phyloP scores from a whole-genome alignment of 2,113 vertebrate genomes.

The Sigmodon hispidus region DNA sequence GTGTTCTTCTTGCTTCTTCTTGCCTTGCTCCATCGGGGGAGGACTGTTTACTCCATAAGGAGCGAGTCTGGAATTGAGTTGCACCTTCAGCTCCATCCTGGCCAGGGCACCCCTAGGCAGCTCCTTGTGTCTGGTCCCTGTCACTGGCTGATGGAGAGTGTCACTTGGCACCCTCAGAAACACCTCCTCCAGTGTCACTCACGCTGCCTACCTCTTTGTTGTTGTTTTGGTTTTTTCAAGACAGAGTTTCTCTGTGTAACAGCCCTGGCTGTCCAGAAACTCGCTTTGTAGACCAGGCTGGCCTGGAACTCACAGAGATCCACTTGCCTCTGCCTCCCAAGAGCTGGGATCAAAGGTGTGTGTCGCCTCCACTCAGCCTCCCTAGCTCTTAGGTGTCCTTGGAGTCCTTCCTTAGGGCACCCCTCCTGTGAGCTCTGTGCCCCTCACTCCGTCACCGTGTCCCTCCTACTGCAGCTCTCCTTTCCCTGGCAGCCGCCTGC shows the following conservation, averaged over 20 bases:
- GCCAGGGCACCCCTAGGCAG: neutral
- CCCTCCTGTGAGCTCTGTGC: neutral
- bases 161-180: neutral
- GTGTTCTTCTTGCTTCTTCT: neutral
- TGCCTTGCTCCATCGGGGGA: neutral
- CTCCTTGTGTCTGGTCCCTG: neutral
- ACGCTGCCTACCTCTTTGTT: neutral
- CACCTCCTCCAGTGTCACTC: neutral
- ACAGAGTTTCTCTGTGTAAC: too few species aligned
- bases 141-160: neutral
- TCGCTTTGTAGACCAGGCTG: too few species aligned
- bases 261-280: too few species aligned
- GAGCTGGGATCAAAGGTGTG: too few species aligned
- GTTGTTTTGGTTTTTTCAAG: too few species aligned
- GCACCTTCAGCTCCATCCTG: neutral
- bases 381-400: neutral
- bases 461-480: neutral
- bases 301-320: too few species aligned
- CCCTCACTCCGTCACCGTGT: neutral
- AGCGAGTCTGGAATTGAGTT: neutral
- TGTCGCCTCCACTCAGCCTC: too few species aligned
- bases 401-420: neutral
- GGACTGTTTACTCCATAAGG: too few species aligned
- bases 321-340: too few species aligned
- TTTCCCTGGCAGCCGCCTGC: too few species aligned